Base-by-base conservation (phyloP, 37 sponge, comb jelly and placozoan species). In the Chondrilla cf. caribensis region DNA sequence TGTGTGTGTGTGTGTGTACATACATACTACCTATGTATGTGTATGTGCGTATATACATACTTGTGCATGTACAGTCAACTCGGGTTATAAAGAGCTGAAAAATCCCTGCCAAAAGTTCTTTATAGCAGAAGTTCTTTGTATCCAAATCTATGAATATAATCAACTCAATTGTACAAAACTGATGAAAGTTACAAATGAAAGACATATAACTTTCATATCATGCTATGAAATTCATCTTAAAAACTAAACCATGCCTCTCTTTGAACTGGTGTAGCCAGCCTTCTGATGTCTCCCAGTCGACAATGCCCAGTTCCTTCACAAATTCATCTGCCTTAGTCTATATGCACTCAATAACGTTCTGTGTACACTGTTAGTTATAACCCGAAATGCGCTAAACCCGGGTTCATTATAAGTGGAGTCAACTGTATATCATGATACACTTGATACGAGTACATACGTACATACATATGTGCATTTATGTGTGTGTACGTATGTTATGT, bases 41-140 rank as follows among this genome's bases (percentile, higher is more conserved):
- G n/a, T n/a, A n/a, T n/a, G n/a, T 47, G 11, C 6, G 51, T 47
- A 11, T 11, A 47, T 11, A 47, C 51, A 47, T 11, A 11, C 51
- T 14, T 47, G 51, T 62, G 22, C 29, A 62, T 62, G 29, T 15
- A 62, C 64, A 62, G 57, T 55, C 57, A 17, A 55, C 57, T 55
- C 57, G 17, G 11, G 57, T 19, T 55, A 55, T 55, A 55, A 55
- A 55, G 57, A 55, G 17, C 57, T 17, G 17, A 11, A 55, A 55
- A 19, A 17, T 55, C 57, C 57, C 57, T 19, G 57, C 57, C 11
- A 55, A 55, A 19, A 55, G 57, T 55, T 55, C 57, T 55, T 55
- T 55, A 55, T 55, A 79, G 24, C 41, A 79, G 57, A 79, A 79
- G 79, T 44, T 76, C 24, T 39, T 18, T 32, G 14, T 76, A 18